Percentiles rank a stretch among this genome's conserved stretches.
phyloP scores from a whole-genome alignment of 2,113 vertebrate genomes.

The Xiphorhynchus elegans region DNA sequence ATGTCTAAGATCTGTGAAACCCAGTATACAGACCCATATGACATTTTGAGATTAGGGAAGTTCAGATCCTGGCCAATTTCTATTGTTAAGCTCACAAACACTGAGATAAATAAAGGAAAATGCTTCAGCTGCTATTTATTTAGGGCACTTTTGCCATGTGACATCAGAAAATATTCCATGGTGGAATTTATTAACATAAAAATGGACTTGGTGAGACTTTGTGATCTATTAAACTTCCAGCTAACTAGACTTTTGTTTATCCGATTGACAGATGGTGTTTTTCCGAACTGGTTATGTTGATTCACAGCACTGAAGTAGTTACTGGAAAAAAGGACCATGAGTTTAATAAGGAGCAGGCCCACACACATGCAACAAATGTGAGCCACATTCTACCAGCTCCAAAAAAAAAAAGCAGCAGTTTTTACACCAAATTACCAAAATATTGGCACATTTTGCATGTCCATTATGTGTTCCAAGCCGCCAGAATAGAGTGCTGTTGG shows the following conservation, averaged over 20 bases:
- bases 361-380: background rate
- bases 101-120: conserved; percentile 24
- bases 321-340: conserved; percentile 1
- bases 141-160: conserved; percentile 24
- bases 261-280: conserved; percentile 73
- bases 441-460: background rate
- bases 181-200: conserved; percentile 66
- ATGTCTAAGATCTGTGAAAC: background rate
- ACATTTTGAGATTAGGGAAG: background rate
- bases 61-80: background rate
- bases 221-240: conserved; percentile 65
- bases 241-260: conserved; percentile 70
- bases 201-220: conserved; percentile 50
- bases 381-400: conserved; percentile 10
- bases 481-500: background rate
- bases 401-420: background rate
- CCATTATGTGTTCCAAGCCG: background rate
- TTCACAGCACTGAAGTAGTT: conserved; percentile 51
- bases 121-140: conserved; percentile 54
- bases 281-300: conserved; percentile 60
- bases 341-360: conserved; percentile 46
- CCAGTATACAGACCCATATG: background rate
- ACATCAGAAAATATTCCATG: conserved; percentile 57
- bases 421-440: conserved; percentile 28
- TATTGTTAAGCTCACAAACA: conserved; percentile 30